Conservation (phyloP, 2,113 vertebrate genomes). For the Pterocles gutturalis region DNA sequence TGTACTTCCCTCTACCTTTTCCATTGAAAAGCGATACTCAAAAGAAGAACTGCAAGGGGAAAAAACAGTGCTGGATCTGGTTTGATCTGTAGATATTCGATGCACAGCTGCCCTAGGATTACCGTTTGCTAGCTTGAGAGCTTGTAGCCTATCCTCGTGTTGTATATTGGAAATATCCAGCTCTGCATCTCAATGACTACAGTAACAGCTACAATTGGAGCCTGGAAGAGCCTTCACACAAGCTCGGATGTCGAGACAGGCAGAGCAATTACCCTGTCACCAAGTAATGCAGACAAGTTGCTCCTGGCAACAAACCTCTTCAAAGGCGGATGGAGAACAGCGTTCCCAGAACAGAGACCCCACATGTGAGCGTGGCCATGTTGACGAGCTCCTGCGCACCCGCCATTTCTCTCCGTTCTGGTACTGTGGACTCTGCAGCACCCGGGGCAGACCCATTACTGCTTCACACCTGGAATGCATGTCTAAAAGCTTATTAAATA, state of each 20-base stretch:
- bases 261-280: background rate
- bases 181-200: fast-evolving
- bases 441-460: background rate
- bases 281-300: background rate
- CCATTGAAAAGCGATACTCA: background rate
- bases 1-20: background rate
- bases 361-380: background rate
- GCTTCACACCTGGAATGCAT: fast-evolving
- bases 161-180: fast-evolving
- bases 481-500: background rate
- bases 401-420: background rate
- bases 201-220: background rate
- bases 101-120: background rate
- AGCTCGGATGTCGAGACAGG: background rate
- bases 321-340: background rate
- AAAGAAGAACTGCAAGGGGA: background rate
- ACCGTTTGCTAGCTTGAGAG: fast-evolving
- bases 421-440: fast-evolving
- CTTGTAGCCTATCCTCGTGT: fast-evolving
- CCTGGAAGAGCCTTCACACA: background rate
- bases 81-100: fast-evolving
- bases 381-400: background rate
- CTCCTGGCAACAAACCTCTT: slow-evolving; percentile 24
- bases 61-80: background rate
- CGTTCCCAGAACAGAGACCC: background rate